These are phyloP conservation scores for Neoniphon sammara DNA, from an alignment of 2,797 vertebrate genomes.

Conservation along the genomic window DNA sequence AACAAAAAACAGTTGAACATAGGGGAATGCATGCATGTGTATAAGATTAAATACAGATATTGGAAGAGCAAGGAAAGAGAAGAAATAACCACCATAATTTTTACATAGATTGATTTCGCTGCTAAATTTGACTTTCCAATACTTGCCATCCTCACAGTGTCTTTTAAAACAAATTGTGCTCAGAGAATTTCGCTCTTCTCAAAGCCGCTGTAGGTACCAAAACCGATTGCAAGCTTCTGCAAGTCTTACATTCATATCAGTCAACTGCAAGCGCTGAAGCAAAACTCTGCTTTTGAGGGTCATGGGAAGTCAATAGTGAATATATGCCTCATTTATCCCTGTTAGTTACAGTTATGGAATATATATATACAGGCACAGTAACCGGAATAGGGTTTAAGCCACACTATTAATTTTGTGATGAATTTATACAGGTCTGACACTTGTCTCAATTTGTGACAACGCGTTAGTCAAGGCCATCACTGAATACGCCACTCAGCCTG, in stretches of 20 bases:
- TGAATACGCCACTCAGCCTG: slow-evolving; percentile 50
- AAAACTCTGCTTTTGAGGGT: slow-evolving; percentile 44
- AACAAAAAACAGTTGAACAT: not conserved
- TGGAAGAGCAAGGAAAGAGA: no score
- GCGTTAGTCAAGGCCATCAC: slow-evolving; percentile 65
- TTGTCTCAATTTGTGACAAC: slow-evolving; percentile 68
- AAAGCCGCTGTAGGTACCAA: slow-evolving; percentile 20
- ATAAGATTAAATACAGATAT: no score
- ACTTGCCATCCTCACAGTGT: not conserved
- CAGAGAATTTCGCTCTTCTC: not conserved
- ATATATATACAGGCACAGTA: slow-evolving; percentile 37
- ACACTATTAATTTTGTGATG: slow-evolving; percentile 65
- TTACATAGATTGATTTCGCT: no score
- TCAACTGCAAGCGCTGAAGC: slow-evolving; percentile 41
- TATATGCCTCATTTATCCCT: slow-evolving; percentile 67
- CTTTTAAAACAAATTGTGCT: slow-evolving; percentile 37
- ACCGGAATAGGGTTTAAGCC: slow-evolving; percentile 44
- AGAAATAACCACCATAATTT: no score
- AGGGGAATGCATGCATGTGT: not conserved
- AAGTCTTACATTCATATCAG: slow-evolving; percentile 52
- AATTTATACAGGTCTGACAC: slow-evolving; percentile 63
- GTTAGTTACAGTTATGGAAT: slow-evolving; percentile 59
- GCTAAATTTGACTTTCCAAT: no score
- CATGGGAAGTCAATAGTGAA: slow-evolving; percentile 59
- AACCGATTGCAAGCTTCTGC: slow-evolving; percentile 39